phyloP scores from a whole-genome alignment of 2,113 vertebrate genomes.

The Panthera tigris region DNA sequence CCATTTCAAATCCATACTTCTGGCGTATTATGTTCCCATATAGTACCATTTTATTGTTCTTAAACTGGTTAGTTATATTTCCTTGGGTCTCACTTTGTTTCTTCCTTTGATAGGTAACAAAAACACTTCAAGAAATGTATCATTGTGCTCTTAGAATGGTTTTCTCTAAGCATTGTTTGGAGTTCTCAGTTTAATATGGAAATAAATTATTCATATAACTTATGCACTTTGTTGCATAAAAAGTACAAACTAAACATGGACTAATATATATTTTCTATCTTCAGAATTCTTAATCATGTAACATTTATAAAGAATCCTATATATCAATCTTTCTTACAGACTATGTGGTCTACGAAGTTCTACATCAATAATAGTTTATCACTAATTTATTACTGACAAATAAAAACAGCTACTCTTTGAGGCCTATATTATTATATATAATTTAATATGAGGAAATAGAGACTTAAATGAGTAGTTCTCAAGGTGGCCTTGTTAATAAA shows the following conservation, averaged over 20 bases:
- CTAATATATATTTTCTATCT: neutral
- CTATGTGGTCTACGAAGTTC: neutral
- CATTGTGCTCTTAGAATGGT: neutral
- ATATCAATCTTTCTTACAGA: neutral
- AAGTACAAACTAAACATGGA: neutral
- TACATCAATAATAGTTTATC: neutral
- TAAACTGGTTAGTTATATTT: neutral
- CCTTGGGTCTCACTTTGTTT: neutral
- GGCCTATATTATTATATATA: neutral
- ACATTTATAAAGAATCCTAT: neutral
- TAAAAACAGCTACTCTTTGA: neutral
- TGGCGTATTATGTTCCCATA: neutral
- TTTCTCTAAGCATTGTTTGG: neutral
- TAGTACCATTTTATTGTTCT: neutral
- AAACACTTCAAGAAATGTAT: conserved; percentile 3
- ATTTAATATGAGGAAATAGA: neutral
- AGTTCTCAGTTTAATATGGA: neutral
- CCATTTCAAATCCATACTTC: neutral
- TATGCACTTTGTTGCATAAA: neutral
- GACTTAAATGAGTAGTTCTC: neutral
- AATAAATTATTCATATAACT: neutral
- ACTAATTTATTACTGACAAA: neutral
- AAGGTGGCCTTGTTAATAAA: neutral
- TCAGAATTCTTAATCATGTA: neutral
- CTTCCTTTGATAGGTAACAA: neutral